A percentile compares a stretch with the other conserved stretches of the same genome.
These are phyloP conservation scores for Cerastis leucographa DNA, from an alignment of 2,888 invertebrate species.

Conservation along the genomic window DNA sequence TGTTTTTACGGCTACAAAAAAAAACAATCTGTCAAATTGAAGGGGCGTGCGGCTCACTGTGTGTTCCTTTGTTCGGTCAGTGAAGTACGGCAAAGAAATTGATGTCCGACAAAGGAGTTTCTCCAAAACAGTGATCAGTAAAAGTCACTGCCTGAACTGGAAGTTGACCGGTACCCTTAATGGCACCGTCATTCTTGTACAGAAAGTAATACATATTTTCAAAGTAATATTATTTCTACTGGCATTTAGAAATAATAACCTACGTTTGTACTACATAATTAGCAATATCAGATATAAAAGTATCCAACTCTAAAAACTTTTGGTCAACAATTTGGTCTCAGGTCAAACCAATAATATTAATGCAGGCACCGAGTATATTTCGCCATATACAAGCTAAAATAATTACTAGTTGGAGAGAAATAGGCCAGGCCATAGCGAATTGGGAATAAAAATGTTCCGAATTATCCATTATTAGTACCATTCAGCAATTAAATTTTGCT, in stretches of 20 bases:
- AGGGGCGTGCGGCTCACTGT: neutral
- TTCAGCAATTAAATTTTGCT: too few relatives aligned
- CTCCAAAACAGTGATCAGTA: neutral
- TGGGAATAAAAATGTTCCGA: neutral
- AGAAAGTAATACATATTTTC: neutral
- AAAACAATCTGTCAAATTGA: neutral
- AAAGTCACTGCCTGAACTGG: neutral
- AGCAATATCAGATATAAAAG: neutral
- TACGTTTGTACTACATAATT: slow-evolving; percentile 15
- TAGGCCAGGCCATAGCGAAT: slow-evolving; percentile 46
- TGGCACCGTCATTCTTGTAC: neutral
- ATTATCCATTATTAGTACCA: neutral
- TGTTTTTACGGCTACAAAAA: neutral
- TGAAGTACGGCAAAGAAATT: neutral
- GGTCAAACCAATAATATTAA: slow-evolving; percentile 34
- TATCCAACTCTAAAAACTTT: slow-evolving; percentile 2
- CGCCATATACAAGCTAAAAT: slow-evolving; percentile 29
- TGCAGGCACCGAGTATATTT: slow-evolving; percentile 36
- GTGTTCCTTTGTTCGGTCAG: neutral
- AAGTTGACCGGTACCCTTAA: neutral
- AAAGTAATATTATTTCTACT: neutral
- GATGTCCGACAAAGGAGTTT: neutral
- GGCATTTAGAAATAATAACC: slow-evolving; percentile 1
- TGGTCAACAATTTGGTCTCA: slow-evolving; percentile 17
- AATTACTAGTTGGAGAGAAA: slow-evolving; percentile 34